Percentiles rank a stretch among this genome's conserved stretches.
These are phyloP conservation scores for Diuraphis noxia DNA, from an alignment of 1,140 invertebrate genomes.

Conservation along the genomic window DNA sequence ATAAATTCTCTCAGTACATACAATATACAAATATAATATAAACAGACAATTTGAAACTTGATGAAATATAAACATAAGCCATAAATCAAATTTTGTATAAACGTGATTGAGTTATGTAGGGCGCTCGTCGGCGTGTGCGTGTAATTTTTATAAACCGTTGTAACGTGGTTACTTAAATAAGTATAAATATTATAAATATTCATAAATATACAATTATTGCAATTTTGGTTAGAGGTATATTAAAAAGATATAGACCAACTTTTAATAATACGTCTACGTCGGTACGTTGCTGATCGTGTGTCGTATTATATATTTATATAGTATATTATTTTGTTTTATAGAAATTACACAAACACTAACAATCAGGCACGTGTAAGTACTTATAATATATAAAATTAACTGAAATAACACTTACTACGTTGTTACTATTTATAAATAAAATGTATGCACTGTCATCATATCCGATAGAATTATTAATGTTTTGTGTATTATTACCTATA, in stretches of 20 bases:
- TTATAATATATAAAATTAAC: too few species aligned
- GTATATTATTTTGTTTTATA: neutral
- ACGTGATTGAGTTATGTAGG: neutral
- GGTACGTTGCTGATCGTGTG: too few species aligned
- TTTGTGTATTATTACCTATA: neutral
- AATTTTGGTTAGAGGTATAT: neutral
- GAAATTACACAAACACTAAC: neutral
- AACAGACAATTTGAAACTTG: neutral
- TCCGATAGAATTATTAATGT: neutral
- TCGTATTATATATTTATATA: neutral
- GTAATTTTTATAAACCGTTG: neutral
- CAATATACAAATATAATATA: neutral
- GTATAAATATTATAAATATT: too few species aligned
- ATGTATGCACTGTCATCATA: neutral
- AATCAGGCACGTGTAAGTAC: neutral
- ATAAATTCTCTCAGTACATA: neutral
- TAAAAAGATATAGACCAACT: neutral
- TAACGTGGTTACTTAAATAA: neutral
- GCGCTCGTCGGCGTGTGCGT: neutral
- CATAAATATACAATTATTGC: neutral
- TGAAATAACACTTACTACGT: neutral
- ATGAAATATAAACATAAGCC: neutral
- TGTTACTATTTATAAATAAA: slow-evolving; percentile 3
- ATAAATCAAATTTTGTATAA: neutral
- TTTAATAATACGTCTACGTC: neutral